phyloP scores from a whole-genome alignment of 2,797 vertebrate species.

The Crax fasciolata region DNA sequence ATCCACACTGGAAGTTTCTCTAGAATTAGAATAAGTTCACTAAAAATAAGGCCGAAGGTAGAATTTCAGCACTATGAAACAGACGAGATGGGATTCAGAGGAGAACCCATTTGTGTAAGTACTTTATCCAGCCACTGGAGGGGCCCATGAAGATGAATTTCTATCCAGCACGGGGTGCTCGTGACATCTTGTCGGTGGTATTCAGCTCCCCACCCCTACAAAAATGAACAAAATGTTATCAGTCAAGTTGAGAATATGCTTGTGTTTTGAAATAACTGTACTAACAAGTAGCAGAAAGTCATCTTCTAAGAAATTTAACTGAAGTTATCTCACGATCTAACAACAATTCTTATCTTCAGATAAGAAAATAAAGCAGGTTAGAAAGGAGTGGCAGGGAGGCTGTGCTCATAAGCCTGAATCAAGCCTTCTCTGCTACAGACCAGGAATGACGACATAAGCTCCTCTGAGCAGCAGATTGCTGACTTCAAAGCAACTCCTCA shows the following conservation, averaged over 20 bases:
- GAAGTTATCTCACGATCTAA: not conserved
- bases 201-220: constrained; percentile 91
- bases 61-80: constrained; percentile 91
- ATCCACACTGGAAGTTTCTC: constrained; percentile 82
- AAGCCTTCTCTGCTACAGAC: fast-evolving
- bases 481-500: not conserved
- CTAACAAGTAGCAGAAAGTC: not conserved
- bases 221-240: constrained; percentile 3
- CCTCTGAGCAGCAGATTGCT: not conserved
- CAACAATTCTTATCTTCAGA: not conserved
- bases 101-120: constrained; percentile 94
- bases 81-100: constrained; percentile 96
- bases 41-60: constrained; percentile 69
- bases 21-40: constrained; percentile 83
- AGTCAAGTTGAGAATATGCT: not conserved
- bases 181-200: constrained; percentile 93
- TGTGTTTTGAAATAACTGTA: not conserved
- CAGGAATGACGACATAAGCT: fast-evolving
- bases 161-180: constrained; percentile 93
- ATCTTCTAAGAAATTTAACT: not conserved
- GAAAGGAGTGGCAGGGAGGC: not conserved
- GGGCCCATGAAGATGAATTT: constrained; percentile 92
- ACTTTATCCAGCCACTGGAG: constrained; percentile 95
- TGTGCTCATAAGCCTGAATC: not conserved
- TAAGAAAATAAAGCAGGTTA: not conserved